Percentiles rank a stretch among this genome's conserved stretches.
These are phyloP conservation scores for Ophioninae sp. DNA, from an alignment of 2,888 invertebrate species.

Conservation along the genomic window DNA sequence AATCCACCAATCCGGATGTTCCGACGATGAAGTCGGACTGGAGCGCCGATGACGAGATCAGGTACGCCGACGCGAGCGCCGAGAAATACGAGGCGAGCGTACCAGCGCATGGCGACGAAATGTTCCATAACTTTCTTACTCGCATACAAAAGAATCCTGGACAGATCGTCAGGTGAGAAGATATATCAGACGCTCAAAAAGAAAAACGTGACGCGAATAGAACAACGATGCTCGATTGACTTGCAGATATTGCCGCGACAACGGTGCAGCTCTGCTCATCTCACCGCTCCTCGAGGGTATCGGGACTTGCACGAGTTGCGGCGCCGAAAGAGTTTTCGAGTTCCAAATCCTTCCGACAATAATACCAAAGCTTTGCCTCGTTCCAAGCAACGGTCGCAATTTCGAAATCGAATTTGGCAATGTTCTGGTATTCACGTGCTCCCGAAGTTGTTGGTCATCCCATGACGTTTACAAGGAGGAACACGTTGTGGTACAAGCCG, in stretches of 20 bases:
- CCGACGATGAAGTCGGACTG: conserved; percentile 65
- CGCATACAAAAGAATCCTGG: conserved; percentile 89
- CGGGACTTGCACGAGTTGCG: conserved; percentile 86
- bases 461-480: conserved; percentile 87
- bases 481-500: conserved; percentile 89
- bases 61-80: conserved; percentile 77
- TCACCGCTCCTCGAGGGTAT: conserved; percentile 84
- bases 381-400: conserved; percentile 81
- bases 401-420: conserved; percentile 90
- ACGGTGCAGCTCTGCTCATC: conserved; percentile 85
- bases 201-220: neutral
- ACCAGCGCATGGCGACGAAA: conserved; percentile 91
- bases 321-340: conserved; percentile 89
- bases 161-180: conserved; percentile 89
- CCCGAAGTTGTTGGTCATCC: conserved; percentile 91
- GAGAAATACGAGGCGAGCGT: conserved; percentile 91
- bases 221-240: conserved; percentile 22
- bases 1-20: conserved; percentile 79
- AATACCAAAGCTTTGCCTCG: conserved; percentile 86
- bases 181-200: neutral
- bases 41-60: conserved; percentile 72
- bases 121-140: conserved; percentile 90
- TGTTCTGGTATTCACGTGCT: conserved; percentile 92
- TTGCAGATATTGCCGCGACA: conserved; percentile 89
- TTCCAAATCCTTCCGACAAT: conserved; percentile 92